Base-by-base conservation (phyloP, 37 sponge, comb jelly and placozoan species). In the Ianthella basta region DNA sequence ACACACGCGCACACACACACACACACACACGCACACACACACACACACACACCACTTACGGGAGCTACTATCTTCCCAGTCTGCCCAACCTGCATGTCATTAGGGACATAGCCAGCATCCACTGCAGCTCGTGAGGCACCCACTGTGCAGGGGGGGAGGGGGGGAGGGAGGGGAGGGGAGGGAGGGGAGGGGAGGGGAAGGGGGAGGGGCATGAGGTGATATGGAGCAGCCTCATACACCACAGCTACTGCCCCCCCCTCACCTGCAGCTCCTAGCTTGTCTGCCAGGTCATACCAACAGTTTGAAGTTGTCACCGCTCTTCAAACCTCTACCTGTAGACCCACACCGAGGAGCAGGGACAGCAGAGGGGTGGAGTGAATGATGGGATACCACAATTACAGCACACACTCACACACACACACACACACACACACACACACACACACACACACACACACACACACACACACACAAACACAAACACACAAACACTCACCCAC, bases 21-120 rank as follows among this genome's bases (percentile, higher is more conserved):
- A n/a, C 38, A 39, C 80, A 79, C 19, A 39, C 20, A n/a, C 30
- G 39, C 50, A 29, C 23, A 75, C 39, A 38, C 15, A 15, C 32
- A 8, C 50, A 44, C 50, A 44, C 6, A 44, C 50, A 10, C 13
- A 13, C 6, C 39, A 79, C 97, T 84, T 55, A 98, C 98, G 14
- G 99, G 99, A 78, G 99, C 99, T 23, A 99, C 96, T 56, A 99
- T 99, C 85, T 99, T 99, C 35, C 99, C 99, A 19, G 99, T 99
- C 63, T 99, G 99, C 33, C 99, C 99, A 18, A 99, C 88, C 83
- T 99, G 99, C 92, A 99, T 92, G 80, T 99, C 99, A 56, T 97
- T 97, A 60, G 97, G 97, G 1, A 97, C 97, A 86, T 84, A 97
- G 4, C 99, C 99, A 74, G 99, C 99, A 87, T 99, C 99, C 44